These are phyloP conservation scores for Antheraea yamamai DNA, from an alignment of 2,888 invertebrate species.

Conservation along the genomic window DNA sequence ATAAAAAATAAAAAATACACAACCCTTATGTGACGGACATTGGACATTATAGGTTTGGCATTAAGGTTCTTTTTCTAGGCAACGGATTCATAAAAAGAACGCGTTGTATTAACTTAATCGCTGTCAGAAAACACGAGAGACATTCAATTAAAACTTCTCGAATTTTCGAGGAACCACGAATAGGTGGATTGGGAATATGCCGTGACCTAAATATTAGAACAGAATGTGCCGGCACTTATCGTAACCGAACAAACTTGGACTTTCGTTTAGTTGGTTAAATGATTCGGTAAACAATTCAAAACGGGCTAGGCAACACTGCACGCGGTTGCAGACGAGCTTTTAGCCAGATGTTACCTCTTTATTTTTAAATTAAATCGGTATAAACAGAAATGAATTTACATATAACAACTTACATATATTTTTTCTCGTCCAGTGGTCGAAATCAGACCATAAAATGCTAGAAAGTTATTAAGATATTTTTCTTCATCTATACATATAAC, in stretches of 20 bases:
- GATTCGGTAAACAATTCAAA: constrained; percentile 27
- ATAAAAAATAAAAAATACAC: no score
- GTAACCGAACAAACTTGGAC: not conserved
- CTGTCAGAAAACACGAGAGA: not conserved
- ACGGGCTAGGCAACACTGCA: constrained; percentile 15
- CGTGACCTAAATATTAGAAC: constrained; percentile 11
- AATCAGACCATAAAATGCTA: no score
- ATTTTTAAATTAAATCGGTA: not conserved
- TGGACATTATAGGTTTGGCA: not conserved
- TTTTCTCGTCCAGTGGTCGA: not conserved
- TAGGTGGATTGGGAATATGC: not conserved
- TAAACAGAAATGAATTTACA: not conserved
- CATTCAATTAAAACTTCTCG: constrained; percentile 3
- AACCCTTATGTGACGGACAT: not conserved
- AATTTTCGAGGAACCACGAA: constrained; percentile 5
- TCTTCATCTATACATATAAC: no score
- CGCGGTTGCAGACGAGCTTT: constrained; percentile 18
- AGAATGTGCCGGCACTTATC: constrained; percentile 7
- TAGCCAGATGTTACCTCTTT: not conserved
- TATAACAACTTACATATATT: constrained; percentile 8
- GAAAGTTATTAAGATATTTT: no score
- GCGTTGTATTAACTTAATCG: not conserved
- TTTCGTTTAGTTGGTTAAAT: constrained; percentile 24
- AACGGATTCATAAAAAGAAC: not conserved
- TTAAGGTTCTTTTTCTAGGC: not conserved